phyloP scores from a whole-genome alignment of 2,113 vertebrate genomes.

The Cnemophilus loriae region DNA sequence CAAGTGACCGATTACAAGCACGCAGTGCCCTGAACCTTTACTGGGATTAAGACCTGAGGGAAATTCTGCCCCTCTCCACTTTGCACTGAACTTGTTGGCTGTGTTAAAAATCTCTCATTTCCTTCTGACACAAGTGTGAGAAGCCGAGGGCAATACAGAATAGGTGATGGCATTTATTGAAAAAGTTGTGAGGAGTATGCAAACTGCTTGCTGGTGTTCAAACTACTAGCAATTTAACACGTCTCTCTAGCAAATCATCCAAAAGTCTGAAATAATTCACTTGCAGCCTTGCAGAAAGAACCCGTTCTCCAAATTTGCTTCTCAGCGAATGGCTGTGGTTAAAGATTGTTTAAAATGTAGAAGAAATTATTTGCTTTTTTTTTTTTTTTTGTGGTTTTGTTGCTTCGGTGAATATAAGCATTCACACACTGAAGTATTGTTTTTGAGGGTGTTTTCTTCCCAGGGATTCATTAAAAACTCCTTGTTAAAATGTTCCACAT shows the following conservation, averaged over 20 bases:
- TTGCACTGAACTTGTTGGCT: background rate
- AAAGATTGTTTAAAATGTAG: background rate
- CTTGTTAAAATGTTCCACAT: constrained; percentile 9
- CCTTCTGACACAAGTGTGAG: background rate
- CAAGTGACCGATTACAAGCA: constrained; percentile 10
- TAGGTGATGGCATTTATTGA: background rate
- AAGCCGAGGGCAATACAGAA: background rate
- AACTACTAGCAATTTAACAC: constrained; percentile 2
- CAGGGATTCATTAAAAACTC: constrained; percentile 41
- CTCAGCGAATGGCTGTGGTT: background rate
- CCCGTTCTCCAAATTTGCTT: background rate
- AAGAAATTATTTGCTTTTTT: background rate
- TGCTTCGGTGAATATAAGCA: background rate
- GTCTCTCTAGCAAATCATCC: background rate
- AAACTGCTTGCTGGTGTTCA: background rate
- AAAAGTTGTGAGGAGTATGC: background rate
- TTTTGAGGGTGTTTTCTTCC: background rate
- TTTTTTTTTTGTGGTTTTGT: background rate
- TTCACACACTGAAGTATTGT: background rate
- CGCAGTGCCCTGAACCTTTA: background rate
- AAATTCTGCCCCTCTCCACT: background rate
- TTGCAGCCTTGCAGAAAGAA: background rate
- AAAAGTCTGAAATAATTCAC: background rate
- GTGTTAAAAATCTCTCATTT: constrained; percentile 19
- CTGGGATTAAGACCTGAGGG: constrained; percentile 3